phyloP scores from a whole-genome alignment of 2,888 invertebrate species.

The Cancer borealis region DNA sequence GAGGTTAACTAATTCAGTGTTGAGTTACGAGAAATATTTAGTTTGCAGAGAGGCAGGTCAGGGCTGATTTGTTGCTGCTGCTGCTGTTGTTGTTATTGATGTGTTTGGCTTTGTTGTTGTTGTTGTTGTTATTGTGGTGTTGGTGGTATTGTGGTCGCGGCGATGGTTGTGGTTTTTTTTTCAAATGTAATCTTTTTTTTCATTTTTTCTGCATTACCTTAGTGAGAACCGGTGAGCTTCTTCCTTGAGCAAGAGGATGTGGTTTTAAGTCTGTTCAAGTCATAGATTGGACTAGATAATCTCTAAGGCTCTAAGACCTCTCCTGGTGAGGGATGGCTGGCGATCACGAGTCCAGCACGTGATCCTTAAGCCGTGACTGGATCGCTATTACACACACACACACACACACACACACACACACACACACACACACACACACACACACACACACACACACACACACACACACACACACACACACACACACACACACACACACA shows the following conservation, averaged over 20 bases:
- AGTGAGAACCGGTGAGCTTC: too few relatives aligned
- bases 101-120: not conserved
- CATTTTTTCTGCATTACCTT: not conserved
- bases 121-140: not conserved
- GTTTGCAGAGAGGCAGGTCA: not conserved
- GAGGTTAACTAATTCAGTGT: not conserved
- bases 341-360: too few relatives aligned
- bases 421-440: slow-evolving; percentile 47
- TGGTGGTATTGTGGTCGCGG: not conserved
- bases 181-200: not conserved
- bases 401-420: slow-evolving; percentile 43
- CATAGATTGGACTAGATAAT: too few relatives aligned
- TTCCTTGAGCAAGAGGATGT: too few relatives aligned
- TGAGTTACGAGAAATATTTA: not conserved
- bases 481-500: slow-evolving; percentile 44
- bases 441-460: slow-evolving; percentile 27
- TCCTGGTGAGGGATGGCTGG: too few relatives aligned
- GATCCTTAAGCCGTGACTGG: too few relatives aligned
- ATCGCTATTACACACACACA: not conserved
- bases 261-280: too few relatives aligned
- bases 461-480: slow-evolving; percentile 27
- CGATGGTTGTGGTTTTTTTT: not conserved
- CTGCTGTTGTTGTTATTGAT: not conserved
- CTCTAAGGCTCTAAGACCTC: too few relatives aligned
- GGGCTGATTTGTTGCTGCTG: not conserved